Base-by-base conservation (phyloP, 2,797 vertebrate species). In the Antrozous pallidus region DNA sequence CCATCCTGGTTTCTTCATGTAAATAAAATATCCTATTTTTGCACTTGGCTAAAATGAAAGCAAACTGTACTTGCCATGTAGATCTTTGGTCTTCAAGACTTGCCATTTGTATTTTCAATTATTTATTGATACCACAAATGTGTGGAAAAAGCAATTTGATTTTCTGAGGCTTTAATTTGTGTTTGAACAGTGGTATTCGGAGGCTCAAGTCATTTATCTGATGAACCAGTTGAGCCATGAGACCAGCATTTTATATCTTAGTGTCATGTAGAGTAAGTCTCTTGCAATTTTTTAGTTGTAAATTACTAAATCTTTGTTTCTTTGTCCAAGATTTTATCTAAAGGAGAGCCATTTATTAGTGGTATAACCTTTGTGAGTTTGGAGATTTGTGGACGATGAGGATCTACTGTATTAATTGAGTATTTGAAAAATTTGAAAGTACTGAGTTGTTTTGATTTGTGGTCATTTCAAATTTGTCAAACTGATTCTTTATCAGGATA, bases 141-240 rank as follows among this genome's bases (percentile, higher is more conserved):
- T 77, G 31, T 81, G 38, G 73, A 51, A 63, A 86, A 71, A 70
- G 56, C 74, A 33, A 10, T 36, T 92, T 81, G 63, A 56, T 88
- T 93, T 88, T 83, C 61, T 18, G 51, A 86, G 40, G 5, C 33
- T 88, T 69, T 70, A 54, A 49, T 97, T 67, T 96, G n/a, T 63
- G 12, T 67, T 85, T 67, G 79, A 88, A 28, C 42, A 42, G 58
- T 45, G 71, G 17, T 49, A 24, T 47, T 58, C 16, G 79, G 51
- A 75, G 54, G 10, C 45, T 54, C 8, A 33, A 86, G 47, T 73
- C 75, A 17, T 91, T 56, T 47, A 38, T 77, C 51, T 81, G 49
- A 67, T 67, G 36, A 74, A 18, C 40, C n/a, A 65, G 36, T 56
- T 67, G 47, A 73, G 20, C 36, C 7, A 36, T 65, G 54, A 33